Conservation (phyloP, 2,888 invertebrate genomes). For the Odontocolon sp. region DNA sequence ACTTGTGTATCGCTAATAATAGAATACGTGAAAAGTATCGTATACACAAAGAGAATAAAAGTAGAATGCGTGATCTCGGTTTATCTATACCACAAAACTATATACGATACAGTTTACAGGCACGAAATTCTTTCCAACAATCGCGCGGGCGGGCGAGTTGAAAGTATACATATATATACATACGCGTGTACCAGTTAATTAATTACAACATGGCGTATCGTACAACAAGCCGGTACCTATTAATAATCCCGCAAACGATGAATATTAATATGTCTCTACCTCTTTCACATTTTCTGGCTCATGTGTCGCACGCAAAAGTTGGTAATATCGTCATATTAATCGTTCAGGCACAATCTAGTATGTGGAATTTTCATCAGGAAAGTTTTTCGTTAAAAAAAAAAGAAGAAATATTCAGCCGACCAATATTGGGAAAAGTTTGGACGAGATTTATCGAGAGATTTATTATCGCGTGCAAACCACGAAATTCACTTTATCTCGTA, state of each 20-base stretch:
- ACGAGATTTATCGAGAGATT: neutral
- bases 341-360: no score
- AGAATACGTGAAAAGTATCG: slow-evolving; percentile 15
- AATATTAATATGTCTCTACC: slow-evolving; percentile 47
- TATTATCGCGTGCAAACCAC: neutral
- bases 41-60: neutral
- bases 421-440: neutral
- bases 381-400: neutral
- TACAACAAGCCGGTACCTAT: slow-evolving; percentile 51
- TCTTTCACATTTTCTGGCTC: neutral
- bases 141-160: neutral
- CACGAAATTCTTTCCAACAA: slow-evolving; percentile 21
- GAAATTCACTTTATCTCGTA: neutral
- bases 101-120: neutral
- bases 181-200: slow-evolving; percentile 51
- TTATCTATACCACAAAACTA: neutral
- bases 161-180: neutral
- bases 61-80: neutral
- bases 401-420: neutral
- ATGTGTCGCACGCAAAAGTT: slow-evolving; percentile 12
- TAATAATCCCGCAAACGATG: slow-evolving; percentile 56
- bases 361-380: neutral
- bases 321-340: no score
- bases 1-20: slow-evolving; percentile 27
- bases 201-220: slow-evolving; percentile 47